phyloP scores from a whole-genome alignment of 2,888 invertebrate species.

The Reticulitermes lucifugus region DNA sequence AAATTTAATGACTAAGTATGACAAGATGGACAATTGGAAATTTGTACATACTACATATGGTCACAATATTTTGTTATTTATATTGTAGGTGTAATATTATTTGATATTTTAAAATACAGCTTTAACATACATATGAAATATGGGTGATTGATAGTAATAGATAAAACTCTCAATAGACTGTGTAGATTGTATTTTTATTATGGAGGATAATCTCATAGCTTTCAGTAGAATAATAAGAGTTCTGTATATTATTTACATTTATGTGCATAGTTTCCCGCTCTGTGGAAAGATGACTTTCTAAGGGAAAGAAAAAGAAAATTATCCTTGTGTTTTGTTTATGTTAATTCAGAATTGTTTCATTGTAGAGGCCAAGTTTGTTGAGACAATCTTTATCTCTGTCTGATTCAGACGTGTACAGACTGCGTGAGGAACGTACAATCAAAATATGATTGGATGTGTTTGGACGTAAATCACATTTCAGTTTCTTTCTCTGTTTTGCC shows the following conservation, averaged over 20 bases:
- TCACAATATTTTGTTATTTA: neutral
- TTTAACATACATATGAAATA: neutral
- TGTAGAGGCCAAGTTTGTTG: neutral
- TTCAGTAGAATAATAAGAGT: neutral
- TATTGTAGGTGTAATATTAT: neutral
- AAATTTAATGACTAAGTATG: neutral
- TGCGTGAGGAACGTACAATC: no score
- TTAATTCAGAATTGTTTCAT: neutral
- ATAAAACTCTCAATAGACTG: neutral
- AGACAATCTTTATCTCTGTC: neutral
- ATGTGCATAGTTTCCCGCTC: neutral
- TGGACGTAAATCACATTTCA: no score
- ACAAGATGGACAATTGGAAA: neutral
- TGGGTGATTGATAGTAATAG: neutral
- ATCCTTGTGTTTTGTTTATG: neutral
- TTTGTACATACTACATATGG: neutral
- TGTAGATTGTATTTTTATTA: conserved; percentile 7
- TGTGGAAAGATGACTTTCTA: neutral
- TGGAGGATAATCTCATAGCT: neutral
- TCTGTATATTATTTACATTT: neutral
- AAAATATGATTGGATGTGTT: no score
- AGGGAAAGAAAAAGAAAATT: neutral
- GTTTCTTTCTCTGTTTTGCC: no score
- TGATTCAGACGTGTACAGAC: neutral
- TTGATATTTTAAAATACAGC: neutral